These are phyloP conservation scores for Hartigia nigra DNA, from an alignment of 2,888 invertebrate genomes.

Conservation along the genomic window DNA sequence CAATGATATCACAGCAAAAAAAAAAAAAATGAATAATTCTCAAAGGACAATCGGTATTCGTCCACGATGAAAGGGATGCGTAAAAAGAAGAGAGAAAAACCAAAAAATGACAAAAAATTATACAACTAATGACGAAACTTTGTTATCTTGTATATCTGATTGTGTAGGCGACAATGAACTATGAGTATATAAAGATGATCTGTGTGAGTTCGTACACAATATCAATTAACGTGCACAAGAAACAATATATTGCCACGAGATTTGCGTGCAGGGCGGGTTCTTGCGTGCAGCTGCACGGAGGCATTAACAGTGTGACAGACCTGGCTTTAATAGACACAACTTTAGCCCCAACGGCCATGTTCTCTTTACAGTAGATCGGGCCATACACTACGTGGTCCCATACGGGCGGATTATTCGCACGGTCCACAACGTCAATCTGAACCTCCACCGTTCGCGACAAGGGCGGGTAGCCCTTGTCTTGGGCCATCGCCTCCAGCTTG, in stretches of 20 bases:
- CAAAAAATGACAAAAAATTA: no score
- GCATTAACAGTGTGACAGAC: slow-evolving; percentile 77
- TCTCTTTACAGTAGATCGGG: slow-evolving; percentile 97
- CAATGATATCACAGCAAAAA: slow-evolving; percentile 8
- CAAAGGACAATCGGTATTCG: neutral
- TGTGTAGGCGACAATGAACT: slow-evolving; percentile 30
- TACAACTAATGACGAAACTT: neutral
- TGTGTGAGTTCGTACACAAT: slow-evolving; percentile 62
- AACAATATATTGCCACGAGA: slow-evolving; percentile 65
- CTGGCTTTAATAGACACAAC: slow-evolving; percentile 99
- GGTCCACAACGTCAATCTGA: slow-evolving; percentile 98
- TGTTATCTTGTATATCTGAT: slow-evolving; percentile 16
- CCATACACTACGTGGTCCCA: slow-evolving; percentile 97
- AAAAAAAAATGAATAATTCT: neutral
- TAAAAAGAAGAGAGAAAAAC: neutral
- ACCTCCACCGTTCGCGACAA: slow-evolving; percentile 97
- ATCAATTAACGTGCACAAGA: slow-evolving; percentile 67
- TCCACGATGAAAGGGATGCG: slow-evolving; percentile 1
- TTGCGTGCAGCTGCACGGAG: slow-evolving; percentile 59
- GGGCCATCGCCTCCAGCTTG: slow-evolving; percentile 98
- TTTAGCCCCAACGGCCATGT: slow-evolving; percentile 97
- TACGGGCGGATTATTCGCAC: slow-evolving; percentile 97
- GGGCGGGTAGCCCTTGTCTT: slow-evolving; percentile 96
- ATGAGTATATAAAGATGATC: slow-evolving; percentile 22
- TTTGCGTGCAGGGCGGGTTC: slow-evolving; percentile 66